These are phyloP conservation scores for Dolichoris vasculosae DNA, from an alignment of 1,140 invertebrate species.

Conservation along the genomic window DNA sequence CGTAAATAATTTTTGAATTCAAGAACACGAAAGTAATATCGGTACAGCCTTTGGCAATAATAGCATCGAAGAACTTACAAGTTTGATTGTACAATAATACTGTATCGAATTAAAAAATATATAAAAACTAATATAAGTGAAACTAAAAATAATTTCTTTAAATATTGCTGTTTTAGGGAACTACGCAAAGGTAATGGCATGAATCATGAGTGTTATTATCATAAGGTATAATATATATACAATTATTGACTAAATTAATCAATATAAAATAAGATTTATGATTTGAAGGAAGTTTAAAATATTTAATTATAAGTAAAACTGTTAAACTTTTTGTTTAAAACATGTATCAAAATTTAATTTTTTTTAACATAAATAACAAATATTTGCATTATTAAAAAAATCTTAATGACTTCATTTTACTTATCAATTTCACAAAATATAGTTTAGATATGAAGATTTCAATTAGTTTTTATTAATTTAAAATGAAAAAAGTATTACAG, in stretches of 20 bases:
- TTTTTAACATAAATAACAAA: too few species aligned
- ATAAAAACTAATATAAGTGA: background rate
- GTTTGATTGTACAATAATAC: constrained; percentile 26
- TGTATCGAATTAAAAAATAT: background rate
- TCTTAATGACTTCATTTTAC: too few species aligned
- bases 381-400: too few species aligned
- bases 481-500: too few species aligned
- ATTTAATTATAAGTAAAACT: too few species aligned
- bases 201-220: background rate
- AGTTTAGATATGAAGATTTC: too few species aligned
- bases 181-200: constrained; percentile 1
- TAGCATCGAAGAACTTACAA: background rate
- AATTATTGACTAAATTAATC: background rate
- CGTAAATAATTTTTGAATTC: constrained; percentile 5
- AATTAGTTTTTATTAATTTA: too few species aligned
- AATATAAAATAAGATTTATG: constrained; percentile 6
- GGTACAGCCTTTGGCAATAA: constrained; percentile 24
- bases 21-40: background rate
- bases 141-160: constrained; percentile 23
- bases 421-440: too few species aligned
- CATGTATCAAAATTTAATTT: too few species aligned
- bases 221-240: constrained; percentile 18
- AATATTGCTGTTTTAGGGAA: constrained; percentile 15
- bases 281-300: too few species aligned
- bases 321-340: too few species aligned